Evolutionary conservation across 2,113 vertebrate species (phyloP).

Genomic region (Gambusia holbrooki): DNA sequence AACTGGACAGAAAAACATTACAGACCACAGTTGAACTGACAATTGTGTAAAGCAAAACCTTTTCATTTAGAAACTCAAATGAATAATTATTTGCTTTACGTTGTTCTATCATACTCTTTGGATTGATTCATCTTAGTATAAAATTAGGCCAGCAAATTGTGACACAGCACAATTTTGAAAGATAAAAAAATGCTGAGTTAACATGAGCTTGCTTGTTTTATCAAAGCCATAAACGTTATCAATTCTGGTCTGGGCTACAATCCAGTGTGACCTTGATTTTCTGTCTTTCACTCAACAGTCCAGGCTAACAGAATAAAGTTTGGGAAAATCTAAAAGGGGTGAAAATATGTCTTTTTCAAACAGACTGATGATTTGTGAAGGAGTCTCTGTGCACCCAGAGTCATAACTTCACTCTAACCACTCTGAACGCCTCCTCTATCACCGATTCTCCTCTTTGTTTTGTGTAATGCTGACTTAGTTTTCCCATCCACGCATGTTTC

Average conservation of each 20-base stretch:
- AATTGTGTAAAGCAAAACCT: background rate
- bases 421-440: no score
- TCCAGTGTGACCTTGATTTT: background rate
- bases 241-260: background rate
- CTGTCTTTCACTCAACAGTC: background rate
- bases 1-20: background rate
- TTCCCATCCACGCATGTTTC: background rate
- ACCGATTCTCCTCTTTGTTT: background rate
- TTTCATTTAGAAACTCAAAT: background rate
- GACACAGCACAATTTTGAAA: background rate
- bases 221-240: background rate
- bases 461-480: background rate
- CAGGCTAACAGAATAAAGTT: background rate
- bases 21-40: background rate
- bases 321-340: no score
- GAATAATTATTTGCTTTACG: background rate
- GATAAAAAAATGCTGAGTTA: background rate
- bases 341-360: background rate
- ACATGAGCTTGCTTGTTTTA: background rate
- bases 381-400: background rate
- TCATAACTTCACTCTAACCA: background rate
- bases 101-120: no score
- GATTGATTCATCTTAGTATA: background rate
- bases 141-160: background rate
- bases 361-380: background rate